A percentile compares a stretch with the other conserved stretches of the same genome.
Evolutionary conservation across 1,140 invertebrate species (phyloP).

Genomic region (Drosophila sturtevanti): DNA sequence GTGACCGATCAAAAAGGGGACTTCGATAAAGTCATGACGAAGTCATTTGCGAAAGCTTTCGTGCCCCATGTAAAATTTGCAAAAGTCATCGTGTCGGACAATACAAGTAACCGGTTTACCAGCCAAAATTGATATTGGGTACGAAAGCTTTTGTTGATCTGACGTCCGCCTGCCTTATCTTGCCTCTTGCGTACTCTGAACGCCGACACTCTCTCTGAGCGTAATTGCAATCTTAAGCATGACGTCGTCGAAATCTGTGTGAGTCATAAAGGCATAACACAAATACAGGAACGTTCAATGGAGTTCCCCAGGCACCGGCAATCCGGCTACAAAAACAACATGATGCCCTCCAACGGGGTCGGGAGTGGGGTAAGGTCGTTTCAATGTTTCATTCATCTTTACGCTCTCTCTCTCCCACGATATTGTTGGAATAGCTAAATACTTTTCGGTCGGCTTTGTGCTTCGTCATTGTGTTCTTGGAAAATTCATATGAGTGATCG

Average conservation of each 20-base stretch:
- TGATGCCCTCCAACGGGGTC: neutral
- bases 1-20: conserved; percentile 23
- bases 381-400: conserved; percentile 67
- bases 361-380: conserved; percentile 57
- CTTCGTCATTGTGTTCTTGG: conserved; percentile 67
- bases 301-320: conserved; percentile 64
- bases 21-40: conserved; percentile 64
- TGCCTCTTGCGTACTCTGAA: conserved; percentile 6
- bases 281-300: conserved; percentile 25
- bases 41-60: conserved; percentile 40
- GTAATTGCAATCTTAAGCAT: conserved; percentile 54
- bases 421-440: conserved; percentile 12
- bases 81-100: neutral
- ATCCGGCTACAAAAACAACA: neutral
- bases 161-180: conserved; percentile 1
- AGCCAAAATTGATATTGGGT: neutral
- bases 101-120: neutral
- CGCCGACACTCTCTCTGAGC: neutral
- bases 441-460: conserved; percentile 15
- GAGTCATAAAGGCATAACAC: conserved; percentile 47
- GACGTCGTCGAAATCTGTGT: conserved; percentile 52
- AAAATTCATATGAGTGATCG: conserved; percentile 64
- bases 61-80: conserved; percentile 3
- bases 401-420: neutral
- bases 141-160: conserved; percentile 33